Conservation (phyloP, 2,888 invertebrate species). For the Polyommatus iphigenia region DNA sequence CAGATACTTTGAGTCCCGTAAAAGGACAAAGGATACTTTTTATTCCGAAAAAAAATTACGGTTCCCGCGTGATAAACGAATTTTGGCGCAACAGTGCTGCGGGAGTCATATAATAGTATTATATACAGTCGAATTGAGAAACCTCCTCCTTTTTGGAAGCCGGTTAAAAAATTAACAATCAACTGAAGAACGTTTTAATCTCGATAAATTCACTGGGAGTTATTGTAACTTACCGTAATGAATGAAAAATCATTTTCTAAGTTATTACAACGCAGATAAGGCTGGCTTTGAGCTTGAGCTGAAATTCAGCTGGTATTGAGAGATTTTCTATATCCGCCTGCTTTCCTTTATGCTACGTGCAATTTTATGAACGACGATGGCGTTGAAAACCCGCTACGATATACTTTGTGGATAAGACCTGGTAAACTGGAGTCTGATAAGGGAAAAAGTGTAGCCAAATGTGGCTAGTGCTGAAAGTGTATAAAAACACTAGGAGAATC, state of each 20-base stretch:
- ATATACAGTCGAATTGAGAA: too few relatives aligned
- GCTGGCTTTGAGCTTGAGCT: constrained; percentile 71
- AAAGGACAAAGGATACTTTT: too few relatives aligned
- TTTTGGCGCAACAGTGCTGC: too few relatives aligned
- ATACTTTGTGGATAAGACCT: constrained; percentile 49
- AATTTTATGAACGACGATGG: constrained; percentile 69
- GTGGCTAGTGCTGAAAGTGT: neutral
- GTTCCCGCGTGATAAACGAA: too few relatives aligned
- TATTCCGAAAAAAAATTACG: too few relatives aligned
- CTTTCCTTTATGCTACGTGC: constrained; percentile 77
- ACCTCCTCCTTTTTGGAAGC: too few relatives aligned
- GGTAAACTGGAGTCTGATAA: neutral
- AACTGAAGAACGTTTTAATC: neutral
- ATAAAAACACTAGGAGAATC: neutral
- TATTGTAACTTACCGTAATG: constrained; percentile 32
- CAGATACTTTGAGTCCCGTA: too few relatives aligned
- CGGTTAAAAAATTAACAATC: neutral
- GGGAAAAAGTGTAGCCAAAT: neutral
- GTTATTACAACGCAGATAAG: constrained; percentile 64
- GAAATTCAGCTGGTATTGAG: constrained; percentile 70
- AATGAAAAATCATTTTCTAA: constrained; percentile 46
- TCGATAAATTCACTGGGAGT: constrained; percentile 8
- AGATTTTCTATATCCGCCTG: constrained; percentile 79
- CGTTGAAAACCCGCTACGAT: constrained; percentile 65
- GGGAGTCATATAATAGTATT: too few relatives aligned